Evolutionary conservation across 2,113 vertebrate genomes (phyloP), one percentile per base, ranked within the genome.

Genomic region (Microcebus lehilahytsara): DNA sequence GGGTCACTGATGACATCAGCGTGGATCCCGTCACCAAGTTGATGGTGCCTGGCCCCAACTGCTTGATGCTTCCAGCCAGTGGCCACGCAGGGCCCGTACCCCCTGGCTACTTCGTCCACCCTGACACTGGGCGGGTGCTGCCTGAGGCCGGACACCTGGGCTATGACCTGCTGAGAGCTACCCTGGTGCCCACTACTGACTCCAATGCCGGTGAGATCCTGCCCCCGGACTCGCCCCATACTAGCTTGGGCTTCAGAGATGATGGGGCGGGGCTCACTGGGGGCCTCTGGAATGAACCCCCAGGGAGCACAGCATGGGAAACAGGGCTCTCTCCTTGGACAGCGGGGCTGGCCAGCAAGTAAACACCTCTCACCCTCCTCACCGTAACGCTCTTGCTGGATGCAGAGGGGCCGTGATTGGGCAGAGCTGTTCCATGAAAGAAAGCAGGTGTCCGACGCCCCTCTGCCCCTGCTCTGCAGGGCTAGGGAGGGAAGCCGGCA

Each of bases 141-240:
- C 99, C 99, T 0, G 64, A 99, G 37, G 97, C 98, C 25, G 99
- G 99, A 17, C 99, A 99, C 1, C 85, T 99, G 69, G 99, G 98
- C 49, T 99, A 99, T 1, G 99, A 99, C 93, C 98, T 99, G 9
- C 62, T 96, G 64, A 98, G 81, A 32, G 98, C 98, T 3, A 98
- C 97, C 27, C 97, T 99, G 87, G 98, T 99, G 80, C 97, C 98
- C 27, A 98, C 98, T 17, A 97, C 98, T 11, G 99, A 99, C 93
- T 98, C 93, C 83, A 66, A 93, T 71, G 56, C 96, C 0, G 95
- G 98, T 99, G 97, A 98, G 98, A 72, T 58, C 17, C 49, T 46
- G 25, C n/a, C 87, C 23, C 25, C 46, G 2, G 40, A 34, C 19
- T 27, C 2, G 17, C 80, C 16, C 40, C 49, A 16, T 6, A 32